phyloP scores from a whole-genome alignment of 2,888 invertebrate species.

The Amphimallon solstitiale region DNA sequence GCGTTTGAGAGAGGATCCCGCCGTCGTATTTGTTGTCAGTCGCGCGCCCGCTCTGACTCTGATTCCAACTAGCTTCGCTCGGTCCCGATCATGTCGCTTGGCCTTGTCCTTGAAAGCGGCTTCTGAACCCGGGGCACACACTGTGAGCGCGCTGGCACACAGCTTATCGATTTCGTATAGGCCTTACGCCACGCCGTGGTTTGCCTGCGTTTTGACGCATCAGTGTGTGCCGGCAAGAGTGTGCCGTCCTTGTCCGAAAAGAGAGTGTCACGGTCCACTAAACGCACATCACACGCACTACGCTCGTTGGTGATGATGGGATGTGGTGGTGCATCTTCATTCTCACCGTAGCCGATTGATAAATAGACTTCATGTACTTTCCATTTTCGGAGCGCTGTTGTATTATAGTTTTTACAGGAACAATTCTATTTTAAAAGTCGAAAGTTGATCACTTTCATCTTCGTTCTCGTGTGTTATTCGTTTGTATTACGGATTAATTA shows the following conservation, averaged over 20 bases:
- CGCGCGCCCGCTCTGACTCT: conserved; percentile 39
- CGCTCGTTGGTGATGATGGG: neutral
- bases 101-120: conserved; percentile 70
- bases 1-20: neutral
- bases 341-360: conserved; percentile 32
- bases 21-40: conserved; percentile 32
- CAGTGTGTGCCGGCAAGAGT: too few species aligned
- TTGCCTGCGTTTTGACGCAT: conserved; percentile 1
- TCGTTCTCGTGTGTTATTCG: too few species aligned
- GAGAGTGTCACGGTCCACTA: conserved; percentile 4
- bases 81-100: conserved; percentile 57
- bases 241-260: conserved; percentile 35
- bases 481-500: too few species aligned
- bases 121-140: conserved; percentile 60
- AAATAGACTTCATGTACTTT: conserved; percentile 3
- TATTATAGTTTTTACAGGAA: neutral
- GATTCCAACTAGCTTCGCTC: conserved; percentile 37
- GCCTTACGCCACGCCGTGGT: conserved; percentile 45
- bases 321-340: neutral
- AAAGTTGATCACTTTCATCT: too few species aligned
- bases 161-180: conserved; percentile 61
- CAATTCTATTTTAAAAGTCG: too few species aligned
- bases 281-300: too few species aligned
- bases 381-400: conserved; percentile 7
- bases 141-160: conserved; percentile 48